These are phyloP conservation scores for Drosophila equinoxialis DNA, from an alignment of 1,140 invertebrate species.

Conservation along the genomic window DNA sequence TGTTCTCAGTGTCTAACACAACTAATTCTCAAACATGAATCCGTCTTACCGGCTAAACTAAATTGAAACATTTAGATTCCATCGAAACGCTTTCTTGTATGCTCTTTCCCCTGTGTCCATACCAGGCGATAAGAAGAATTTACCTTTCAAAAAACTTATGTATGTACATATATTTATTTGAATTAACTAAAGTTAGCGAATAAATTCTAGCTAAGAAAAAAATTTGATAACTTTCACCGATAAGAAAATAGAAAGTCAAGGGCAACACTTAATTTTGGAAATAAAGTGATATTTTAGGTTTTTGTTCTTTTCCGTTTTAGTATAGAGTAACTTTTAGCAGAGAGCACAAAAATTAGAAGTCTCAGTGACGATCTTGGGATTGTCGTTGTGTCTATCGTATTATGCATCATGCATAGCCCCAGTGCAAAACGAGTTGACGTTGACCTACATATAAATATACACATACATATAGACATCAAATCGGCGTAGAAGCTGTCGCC, in stretches of 20 bases:
- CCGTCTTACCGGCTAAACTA: conserved; percentile 5
- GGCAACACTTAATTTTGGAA: too few species aligned
- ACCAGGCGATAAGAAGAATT: neutral
- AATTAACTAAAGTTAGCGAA: too few species aligned
- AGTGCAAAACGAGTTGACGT: conserved; percentile 22
- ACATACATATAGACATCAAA: neutral
- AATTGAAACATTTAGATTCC: neutral
- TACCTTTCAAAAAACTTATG: too few species aligned
- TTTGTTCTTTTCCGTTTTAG: too few species aligned
- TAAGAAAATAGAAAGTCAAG: too few species aligned
- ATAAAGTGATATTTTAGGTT: too few species aligned
- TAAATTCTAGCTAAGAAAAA: too few species aligned
- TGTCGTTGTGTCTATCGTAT: neutral
- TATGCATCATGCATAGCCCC: neutral
- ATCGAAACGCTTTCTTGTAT: neutral
- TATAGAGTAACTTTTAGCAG: too few species aligned
- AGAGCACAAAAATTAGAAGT: neutral
- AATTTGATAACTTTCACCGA: too few species aligned
- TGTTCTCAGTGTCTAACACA: conserved; percentile 31
- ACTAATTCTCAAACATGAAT: conserved; percentile 27
- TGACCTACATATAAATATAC: conserved; percentile 30
- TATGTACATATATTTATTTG: too few species aligned
- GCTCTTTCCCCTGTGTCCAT: neutral
- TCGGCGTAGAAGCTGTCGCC: neutral
- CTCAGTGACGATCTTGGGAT: conserved; percentile 1